phyloP scores from a whole-genome alignment of 2,113 vertebrate species.

The Tichodroma muraria region DNA sequence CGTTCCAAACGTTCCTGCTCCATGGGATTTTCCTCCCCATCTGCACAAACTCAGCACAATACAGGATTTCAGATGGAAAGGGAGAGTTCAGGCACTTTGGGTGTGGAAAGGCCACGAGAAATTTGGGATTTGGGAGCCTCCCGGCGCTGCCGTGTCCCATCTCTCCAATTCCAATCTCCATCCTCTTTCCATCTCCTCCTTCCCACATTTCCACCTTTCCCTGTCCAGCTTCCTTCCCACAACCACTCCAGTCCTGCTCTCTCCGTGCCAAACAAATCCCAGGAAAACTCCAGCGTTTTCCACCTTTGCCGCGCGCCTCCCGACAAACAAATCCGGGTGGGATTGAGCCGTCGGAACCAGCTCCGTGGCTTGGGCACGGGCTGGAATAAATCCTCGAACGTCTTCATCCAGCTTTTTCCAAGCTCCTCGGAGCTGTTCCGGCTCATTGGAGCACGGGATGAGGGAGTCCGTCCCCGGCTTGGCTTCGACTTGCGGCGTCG shows the following conservation, averaged over 20 bases:
- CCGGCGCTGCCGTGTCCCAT: rapidly evolving
- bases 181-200: not conserved
- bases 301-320: rapidly evolving
- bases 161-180: not conserved
- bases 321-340: rapidly evolving
- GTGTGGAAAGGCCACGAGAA: rapidly evolving
- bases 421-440: not conserved
- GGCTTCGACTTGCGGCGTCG: rapidly evolving
- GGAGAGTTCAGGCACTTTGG: not conserved
- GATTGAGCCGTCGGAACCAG: not conserved
- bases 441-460: not conserved
- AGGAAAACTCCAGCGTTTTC: not conserved
- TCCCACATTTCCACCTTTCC: not conserved
- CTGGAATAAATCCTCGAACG: not conserved
- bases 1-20: rapidly evolving
- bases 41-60: rapidly evolving
- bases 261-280: not conserved
- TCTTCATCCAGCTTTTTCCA: not conserved
- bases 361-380: rapidly evolving
- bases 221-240: not conserved
- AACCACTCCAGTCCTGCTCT: rapidly evolving
- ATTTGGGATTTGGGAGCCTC: not conserved
- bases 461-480: not conserved
- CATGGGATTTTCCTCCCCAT: not conserved
- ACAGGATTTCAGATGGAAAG: not conserved